These are phyloP conservation scores for Sapajus apella DNA, from an alignment of 2,113 vertebrate genomes.

Conservation along the genomic window DNA sequence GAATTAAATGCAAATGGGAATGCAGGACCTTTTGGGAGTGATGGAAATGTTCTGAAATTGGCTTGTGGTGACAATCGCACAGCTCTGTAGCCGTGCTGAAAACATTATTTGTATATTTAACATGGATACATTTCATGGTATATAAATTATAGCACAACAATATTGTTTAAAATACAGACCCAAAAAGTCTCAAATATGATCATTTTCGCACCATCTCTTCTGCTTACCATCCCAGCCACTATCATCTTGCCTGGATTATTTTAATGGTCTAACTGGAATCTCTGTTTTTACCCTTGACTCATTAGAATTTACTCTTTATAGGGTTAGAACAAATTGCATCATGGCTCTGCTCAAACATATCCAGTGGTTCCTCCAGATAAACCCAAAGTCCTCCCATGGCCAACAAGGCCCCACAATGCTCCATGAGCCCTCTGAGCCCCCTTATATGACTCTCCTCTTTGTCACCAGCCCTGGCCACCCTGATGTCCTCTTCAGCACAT, in stretches of 20 bases:
- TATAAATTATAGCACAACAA: neutral
- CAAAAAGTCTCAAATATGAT: neutral
- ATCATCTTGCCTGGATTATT: neutral
- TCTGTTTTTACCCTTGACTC: neutral
- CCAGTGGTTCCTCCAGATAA: neutral
- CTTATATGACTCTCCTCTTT: neutral
- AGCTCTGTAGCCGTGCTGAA: neutral
- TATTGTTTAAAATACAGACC: neutral
- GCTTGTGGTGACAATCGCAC: neutral
- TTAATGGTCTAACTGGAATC: neutral
- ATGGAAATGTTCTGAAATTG: neutral
- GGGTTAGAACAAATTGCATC: neutral
- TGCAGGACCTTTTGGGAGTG: neutral
- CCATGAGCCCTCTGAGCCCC: no score
- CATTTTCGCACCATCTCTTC: neutral
- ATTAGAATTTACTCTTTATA: neutral
- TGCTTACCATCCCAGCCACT: neutral
- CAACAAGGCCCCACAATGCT: neutral
- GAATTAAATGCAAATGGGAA: neutral
- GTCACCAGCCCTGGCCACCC: neutral
- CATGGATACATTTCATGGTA: neutral
- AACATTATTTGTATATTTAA: neutral
- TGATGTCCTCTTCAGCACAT: neutral
- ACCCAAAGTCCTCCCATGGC: neutral
- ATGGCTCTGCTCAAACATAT: neutral